Base-by-base conservation (phyloP, 2,888 invertebrate genomes). In the Conomelus anceps region DNA sequence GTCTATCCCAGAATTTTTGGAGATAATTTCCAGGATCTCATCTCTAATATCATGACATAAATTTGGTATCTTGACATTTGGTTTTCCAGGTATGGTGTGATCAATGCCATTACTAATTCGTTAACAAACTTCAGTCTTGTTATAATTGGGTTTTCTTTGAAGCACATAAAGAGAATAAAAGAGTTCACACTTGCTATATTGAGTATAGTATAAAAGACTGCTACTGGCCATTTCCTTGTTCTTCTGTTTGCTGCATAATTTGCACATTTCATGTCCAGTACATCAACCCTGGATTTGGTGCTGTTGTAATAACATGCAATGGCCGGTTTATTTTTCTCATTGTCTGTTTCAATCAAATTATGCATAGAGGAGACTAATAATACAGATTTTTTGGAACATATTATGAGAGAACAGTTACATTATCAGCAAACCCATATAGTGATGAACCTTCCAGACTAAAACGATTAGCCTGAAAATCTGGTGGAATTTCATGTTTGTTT, bases 361-460 rank as follows among this genome's bases (percentile, higher is more conserved):
- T 90, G 90, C 90, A 90, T 91, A 86, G 89, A 89, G 13, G 90
- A 90, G 20, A 88, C 24, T 26, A 90, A 85, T 23, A 90, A 85
- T 6, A 90, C 90, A 4, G 85, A 88, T 29, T 85, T 87, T 90
- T 90, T 24, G 88, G 89, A 22, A 85, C 88, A 88, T 88, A 88
- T 22, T 88, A 88, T 22, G 90, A 90, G 22, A 90, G 22, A 22
- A 90, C 23, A 87, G 87, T 89, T 0, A 86, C 87, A 20, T 84
- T 23, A 84, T 87, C 24, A 7, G 87, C 84, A 24, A 24, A 89
- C 29, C 89, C 89, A 29, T 89, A 89, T 22, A 89, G 0, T 1
- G 89, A 13, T 23, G 24, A 23, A 22, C 20, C 22, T 13, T 24
- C 84, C n/a, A 87, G 84, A 22, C 87, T 87, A 23, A 22, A 23